A percentile compares a stretch with the other conserved stretches of the same genome.
Conservation (phyloP, 2,113 vertebrate genomes). For the Emydura subglobosa region DNA sequence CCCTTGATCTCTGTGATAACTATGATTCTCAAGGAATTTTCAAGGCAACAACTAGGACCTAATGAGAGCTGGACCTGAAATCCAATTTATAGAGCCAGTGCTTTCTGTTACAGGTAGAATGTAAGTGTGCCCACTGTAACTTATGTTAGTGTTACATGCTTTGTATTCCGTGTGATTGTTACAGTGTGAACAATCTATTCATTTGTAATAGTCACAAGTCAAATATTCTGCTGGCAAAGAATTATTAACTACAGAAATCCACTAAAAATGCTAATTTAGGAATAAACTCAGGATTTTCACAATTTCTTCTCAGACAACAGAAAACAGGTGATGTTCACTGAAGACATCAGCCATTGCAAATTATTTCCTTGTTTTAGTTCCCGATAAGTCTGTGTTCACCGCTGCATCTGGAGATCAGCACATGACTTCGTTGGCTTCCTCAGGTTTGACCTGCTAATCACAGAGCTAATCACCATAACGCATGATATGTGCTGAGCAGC, state of each 20-base stretch:
- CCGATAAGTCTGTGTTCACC: background rate
- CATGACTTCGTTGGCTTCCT: background rate
- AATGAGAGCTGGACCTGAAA: background rate
- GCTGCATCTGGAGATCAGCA: background rate
- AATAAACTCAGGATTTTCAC: background rate
- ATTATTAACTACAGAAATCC: background rate
- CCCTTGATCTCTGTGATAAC: background rate
- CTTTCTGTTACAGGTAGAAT: background rate
- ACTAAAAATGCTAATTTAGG: background rate
- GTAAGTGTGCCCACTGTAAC: background rate
- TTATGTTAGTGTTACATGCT: background rate
- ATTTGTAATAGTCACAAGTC: background rate
- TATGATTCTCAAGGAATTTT: background rate
- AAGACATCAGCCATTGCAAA: background rate
- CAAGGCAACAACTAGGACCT: background rate
- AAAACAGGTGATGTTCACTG: background rate
- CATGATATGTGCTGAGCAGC: background rate
- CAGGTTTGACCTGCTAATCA: background rate
- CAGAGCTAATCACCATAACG: background rate
- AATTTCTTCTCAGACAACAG: background rate
- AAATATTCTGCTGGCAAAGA: background rate
- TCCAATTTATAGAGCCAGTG: background rate
- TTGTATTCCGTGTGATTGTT: background rate
- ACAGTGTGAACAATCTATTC: background rate
- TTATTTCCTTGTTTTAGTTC: background rate